Evolutionary conservation across 2,113 vertebrate species (phyloP), one percentile per base, ranked within the genome.

Genomic region (Coryphaenoides rupestris): DNA sequence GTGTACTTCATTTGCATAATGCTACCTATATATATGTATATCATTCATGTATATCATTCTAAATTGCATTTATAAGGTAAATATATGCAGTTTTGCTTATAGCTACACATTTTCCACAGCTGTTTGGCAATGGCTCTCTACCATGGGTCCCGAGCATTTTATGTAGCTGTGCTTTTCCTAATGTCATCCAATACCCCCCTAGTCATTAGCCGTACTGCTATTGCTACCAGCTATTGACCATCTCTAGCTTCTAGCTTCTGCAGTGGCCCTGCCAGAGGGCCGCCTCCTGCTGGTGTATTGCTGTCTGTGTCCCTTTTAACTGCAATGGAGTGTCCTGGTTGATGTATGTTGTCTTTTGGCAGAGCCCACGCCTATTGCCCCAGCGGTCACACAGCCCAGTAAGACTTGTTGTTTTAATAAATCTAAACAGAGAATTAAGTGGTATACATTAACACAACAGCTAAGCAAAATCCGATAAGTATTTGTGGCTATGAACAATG

Each of bases 271-370:
- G 7, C 68, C 24, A 58, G 12, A 50, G 28, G 61, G 54, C 55
- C 70, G 70, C 75, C 73, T 81, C 62, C 54, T 63, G 65, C 68
- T 68, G 59, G 47, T 73, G 28, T 63, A 54, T 16, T 66, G 62
- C 60, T 24, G 67, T 50, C 55, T 64, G 26, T 21, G 3, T 57
- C 72, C 69, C 52, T 76, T 66, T 52, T 47, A 72, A 65, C 50
- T 62, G 63, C 61, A 58, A 62, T 75, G 60, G 60, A 76, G 87
- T 65, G 86, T 85, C 69, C 57, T 78, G 80, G 74, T 80, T 78
- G 80, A 73, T 80, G 78, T 77, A 55, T 90, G 81, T 89, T 87
- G 81, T 90, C 73, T 90, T 81, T 91, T 88, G 83, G 75, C 89
- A 91, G 89, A 63, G 73, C 76, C 84, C 55, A 82, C 82, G 10